Conservation (phyloP, 2,113 vertebrate species). For the Macheiramphus alcinus region DNA sequence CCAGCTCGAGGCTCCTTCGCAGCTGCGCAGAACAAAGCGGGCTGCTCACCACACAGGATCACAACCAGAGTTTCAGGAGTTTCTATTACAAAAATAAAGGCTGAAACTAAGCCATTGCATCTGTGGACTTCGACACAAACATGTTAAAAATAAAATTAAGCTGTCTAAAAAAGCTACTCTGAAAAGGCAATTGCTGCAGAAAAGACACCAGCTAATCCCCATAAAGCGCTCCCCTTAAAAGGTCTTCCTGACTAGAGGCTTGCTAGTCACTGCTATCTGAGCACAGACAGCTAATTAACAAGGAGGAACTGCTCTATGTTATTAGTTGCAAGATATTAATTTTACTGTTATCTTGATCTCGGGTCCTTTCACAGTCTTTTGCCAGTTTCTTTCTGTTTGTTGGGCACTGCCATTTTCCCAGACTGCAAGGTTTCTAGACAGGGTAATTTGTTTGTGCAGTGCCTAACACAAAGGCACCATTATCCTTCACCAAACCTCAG, state of each 20-base stretch:
- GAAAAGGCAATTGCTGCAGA: not conserved
- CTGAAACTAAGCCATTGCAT: not conserved
- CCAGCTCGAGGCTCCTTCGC: fast-evolving
- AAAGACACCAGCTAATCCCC: not conserved
- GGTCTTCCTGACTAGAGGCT: not conserved
- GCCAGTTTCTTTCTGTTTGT: not conserved
- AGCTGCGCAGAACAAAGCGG: fast-evolving
- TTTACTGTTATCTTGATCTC: slow-evolving; percentile 14
- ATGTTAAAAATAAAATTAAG: not conserved
- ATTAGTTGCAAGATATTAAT: slow-evolving; percentile 5
- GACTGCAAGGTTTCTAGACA: not conserved
- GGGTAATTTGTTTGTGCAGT: not conserved
- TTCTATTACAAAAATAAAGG: not conserved
- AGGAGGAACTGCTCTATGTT: not conserved
- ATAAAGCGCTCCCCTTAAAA: not conserved
- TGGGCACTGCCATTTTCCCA: not conserved
- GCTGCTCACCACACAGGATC: not conserved
- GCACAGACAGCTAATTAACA: not conserved
- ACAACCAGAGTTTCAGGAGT: not conserved
- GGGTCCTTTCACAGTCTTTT: not conserved
- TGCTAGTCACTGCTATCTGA: not conserved
- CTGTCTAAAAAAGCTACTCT: not conserved
- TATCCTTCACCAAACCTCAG: not conserved
- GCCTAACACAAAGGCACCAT: slow-evolving; percentile 15
- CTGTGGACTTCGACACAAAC: not conserved